These are phyloP conservation scores for Spheniscus mendiculus DNA, from an alignment of 2,113 vertebrate species.

Conservation along the genomic window DNA sequence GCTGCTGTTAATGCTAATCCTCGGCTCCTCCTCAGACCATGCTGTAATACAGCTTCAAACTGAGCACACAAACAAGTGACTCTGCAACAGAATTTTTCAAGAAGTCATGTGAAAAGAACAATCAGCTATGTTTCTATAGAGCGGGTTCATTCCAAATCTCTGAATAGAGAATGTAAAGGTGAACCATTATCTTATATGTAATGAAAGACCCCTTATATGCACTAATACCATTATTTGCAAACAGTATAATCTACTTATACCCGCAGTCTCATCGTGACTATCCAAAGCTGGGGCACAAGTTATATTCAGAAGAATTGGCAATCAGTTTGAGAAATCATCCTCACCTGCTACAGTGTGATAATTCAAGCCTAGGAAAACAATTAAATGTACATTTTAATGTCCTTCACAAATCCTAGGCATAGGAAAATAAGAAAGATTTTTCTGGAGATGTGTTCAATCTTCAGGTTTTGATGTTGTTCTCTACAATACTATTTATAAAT, in stretches of 20 bases:
- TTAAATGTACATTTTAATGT: background rate
- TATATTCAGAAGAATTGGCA: background rate
- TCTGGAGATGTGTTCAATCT: background rate
- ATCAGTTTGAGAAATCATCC: background rate
- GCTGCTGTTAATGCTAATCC: slow-evolving; percentile 93
- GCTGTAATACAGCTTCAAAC: slow-evolving; percentile 94
- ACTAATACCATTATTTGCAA: background rate
- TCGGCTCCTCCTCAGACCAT: slow-evolving; percentile 91
- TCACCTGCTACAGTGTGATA: background rate
- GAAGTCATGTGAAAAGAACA: background rate
- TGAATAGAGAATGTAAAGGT: background rate
- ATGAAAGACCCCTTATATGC: background rate
- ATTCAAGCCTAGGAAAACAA: background rate
- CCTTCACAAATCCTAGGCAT: background rate
- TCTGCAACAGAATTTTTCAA: slow-evolving; percentile 73
- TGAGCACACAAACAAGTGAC: slow-evolving; percentile 97
- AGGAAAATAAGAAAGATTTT: background rate
- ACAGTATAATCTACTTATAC: background rate
- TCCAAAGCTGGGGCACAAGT: background rate
- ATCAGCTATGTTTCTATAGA: background rate
- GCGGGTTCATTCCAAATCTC: background rate
- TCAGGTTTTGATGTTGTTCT: background rate
- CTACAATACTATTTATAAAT: background rate
- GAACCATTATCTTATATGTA: background rate
- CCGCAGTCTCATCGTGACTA: background rate